phyloP scores from a whole-genome alignment of 2,797 vertebrate genomes.

The Moxostoma hubbsi region DNA sequence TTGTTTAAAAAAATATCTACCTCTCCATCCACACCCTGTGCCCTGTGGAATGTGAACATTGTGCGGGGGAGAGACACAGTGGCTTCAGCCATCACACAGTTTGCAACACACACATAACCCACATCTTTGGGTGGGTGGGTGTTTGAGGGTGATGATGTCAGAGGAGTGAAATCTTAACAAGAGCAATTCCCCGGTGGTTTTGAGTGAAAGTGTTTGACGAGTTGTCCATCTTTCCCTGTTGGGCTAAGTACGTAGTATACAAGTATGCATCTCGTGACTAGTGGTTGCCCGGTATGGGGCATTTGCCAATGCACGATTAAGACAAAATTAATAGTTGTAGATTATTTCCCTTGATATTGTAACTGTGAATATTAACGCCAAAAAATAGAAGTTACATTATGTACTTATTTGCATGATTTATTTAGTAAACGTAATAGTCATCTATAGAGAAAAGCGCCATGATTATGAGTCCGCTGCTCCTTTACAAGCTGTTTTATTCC shows the following conservation, averaged over 20 bases:
- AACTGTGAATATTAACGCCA: too few species aligned
- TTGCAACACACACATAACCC: constrained; percentile 29
- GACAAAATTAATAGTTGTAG: too few species aligned
- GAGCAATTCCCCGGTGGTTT: constrained; percentile 25
- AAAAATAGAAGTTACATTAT: too few species aligned
- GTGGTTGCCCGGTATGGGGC: too few species aligned
- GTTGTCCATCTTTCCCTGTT: neutral
- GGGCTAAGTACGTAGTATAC: neutral
- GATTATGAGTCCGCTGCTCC: too few species aligned
- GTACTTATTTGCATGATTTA: too few species aligned
- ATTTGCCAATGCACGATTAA: too few species aligned
- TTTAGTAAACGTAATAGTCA: too few species aligned
- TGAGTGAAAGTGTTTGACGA: constrained; percentile 14
- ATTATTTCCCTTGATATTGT: too few species aligned
- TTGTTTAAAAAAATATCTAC: constrained; percentile 1
- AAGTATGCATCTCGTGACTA: neutral
- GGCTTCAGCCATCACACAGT: constrained; percentile 42
- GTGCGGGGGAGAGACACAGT: constrained; percentile 39
- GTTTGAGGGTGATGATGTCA: constrained; percentile 33
- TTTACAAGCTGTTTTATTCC: too few species aligned
- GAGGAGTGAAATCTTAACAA: constrained; percentile 24
- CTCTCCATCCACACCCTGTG: constrained; percentile 45
- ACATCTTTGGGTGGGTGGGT: constrained; percentile 24
- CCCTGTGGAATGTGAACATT: constrained; percentile 44
- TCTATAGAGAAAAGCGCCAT: too few species aligned